Conservation (phyloP, 2,888 invertebrate genomes). For the Aleiodes testaceus region DNA sequence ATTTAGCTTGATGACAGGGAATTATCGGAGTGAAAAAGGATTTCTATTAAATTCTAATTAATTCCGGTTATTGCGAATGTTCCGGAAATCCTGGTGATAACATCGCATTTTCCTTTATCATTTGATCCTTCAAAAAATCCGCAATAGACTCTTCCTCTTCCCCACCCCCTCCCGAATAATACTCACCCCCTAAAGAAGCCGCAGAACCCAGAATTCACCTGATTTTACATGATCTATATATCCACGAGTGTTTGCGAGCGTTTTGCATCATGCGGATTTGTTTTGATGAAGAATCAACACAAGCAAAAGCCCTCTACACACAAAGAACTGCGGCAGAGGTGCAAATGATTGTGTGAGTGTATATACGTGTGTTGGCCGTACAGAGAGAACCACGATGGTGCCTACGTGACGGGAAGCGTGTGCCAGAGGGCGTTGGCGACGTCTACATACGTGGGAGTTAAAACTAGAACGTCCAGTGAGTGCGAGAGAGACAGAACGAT, state of each 20-base stretch:
- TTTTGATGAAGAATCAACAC: neutral
- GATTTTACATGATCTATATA: neutral
- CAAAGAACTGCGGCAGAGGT: conserved; percentile 25
- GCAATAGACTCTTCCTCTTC: too few species aligned
- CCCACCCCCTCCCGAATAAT: neutral
- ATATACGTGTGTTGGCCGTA: too few species aligned
- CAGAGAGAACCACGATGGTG: conserved; percentile 50
- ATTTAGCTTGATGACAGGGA: too few species aligned
- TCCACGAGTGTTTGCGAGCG: neutral
- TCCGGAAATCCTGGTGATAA: too few species aligned
- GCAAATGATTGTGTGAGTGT: neutral
- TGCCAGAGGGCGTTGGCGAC: conserved; percentile 62
- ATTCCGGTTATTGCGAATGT: too few species aligned
- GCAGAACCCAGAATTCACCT: neutral
- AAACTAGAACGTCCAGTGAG: neutral
- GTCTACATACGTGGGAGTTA: conserved; percentile 37
- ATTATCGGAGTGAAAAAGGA: too few species aligned
- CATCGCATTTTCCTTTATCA: too few species aligned
- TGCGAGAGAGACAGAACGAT: conserved; percentile 38
- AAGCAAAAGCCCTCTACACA: neutral
- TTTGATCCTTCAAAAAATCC: too few species aligned
- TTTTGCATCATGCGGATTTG: conserved; percentile 16
- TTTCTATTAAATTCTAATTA: too few species aligned
- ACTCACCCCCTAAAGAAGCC: neutral
- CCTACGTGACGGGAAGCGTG: conserved; percentile 62